Evolutionary conservation across 1,140 invertebrate genomes (phyloP), one percentile per base, ranked within the genome.

Genomic region (Drosophila melanica): DNA sequence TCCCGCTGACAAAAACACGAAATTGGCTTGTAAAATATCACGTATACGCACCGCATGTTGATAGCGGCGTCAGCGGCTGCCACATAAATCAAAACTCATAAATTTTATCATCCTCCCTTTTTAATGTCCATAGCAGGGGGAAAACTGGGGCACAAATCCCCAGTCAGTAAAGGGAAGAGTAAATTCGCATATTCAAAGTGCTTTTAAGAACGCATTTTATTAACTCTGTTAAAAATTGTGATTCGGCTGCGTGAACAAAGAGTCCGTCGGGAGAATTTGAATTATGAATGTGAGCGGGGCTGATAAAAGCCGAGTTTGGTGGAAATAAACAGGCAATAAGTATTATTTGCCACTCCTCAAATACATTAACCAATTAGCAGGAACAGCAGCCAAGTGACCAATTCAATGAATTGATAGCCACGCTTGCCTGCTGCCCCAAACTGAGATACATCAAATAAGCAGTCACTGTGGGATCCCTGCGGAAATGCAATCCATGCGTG

Each of bases 191-290:
- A 70, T 60, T 81, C 74, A 44, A 45, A n/a, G 45, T 41, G 53
- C 63, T 73, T 73, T 84, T 84, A 79, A 84, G 63, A 66, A 57
- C 30, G 27, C 53, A 73, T 76, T 84, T 84, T 76, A 79, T 84
- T 76, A 84, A 77, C 72, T 84, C 18, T 41, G 50, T 65, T 71
- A 79, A 81, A 71, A 65, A 75, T 50, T 79, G 55, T 57, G 60
- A 63, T 65, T 50, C 42, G 60, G 16, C 39, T 62, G 9, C 0
- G 5, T 27, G 14, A 18, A 30, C 27, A 47, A 6, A 2, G 20
- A 45, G 33, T 18, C 45, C 37, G 35, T 30, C 45, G 7, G 14
- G 16, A 50, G 33, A 41, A 9, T 69, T 44, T 44, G 37, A 59
- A 68, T 42, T 59, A 59, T 60, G 27, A 16, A 68, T 59, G 45